Evolutionary conservation across 2,113 vertebrate genomes (phyloP), one percentile per base, ranked within the genome.

Genomic region (Notarius quadriscutis): DNA sequence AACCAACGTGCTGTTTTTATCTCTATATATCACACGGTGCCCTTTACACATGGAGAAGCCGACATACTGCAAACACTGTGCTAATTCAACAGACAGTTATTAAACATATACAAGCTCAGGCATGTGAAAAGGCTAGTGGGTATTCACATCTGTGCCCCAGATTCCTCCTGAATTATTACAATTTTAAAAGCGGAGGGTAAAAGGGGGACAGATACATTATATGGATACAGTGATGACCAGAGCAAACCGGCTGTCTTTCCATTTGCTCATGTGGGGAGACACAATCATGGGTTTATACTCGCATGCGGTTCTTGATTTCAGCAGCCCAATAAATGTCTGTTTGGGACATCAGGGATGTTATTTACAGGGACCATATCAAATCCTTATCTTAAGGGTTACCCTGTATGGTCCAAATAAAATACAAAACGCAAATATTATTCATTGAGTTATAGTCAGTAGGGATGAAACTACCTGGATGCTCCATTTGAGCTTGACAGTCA

Each of bases 91-190:
- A 78, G 27, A 48, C 25, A 18, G 30, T 79, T 84, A 58, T 87
- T 82, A 89, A 78, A 81, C 69, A 85, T 78, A 90, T 91, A 89
- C 88, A 83, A 82, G 14, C 30, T 27, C 69, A 88, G 80, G 74
- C 81, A 92, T 81, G 84, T 92, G 85, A 93, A 91, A 90, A 90
- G 81, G 75, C 75, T 90, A 91, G 89, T 88, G 87, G 89, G 87
- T 91, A 90, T 89, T 87, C 92, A 93, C 93, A 95, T 95, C 93
- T 95, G 93, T 87, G 91, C 69, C 89, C 88, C 84, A 92, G 60
- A 89, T 90, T 94, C 87, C 87, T 84, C 71, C 63, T 90, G 90
- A 93, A 92, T 92, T 90, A 90, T 92, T 86, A 88, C 86, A 89
- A 90, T 89, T 85, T 90, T 89, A 77, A 88, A 79, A 88, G 81